Evolutionary conservation across 2,797 vertebrate species (phyloP), one percentile per base, ranked within the genome.

Genomic region (Sebastes reedi): DNA sequence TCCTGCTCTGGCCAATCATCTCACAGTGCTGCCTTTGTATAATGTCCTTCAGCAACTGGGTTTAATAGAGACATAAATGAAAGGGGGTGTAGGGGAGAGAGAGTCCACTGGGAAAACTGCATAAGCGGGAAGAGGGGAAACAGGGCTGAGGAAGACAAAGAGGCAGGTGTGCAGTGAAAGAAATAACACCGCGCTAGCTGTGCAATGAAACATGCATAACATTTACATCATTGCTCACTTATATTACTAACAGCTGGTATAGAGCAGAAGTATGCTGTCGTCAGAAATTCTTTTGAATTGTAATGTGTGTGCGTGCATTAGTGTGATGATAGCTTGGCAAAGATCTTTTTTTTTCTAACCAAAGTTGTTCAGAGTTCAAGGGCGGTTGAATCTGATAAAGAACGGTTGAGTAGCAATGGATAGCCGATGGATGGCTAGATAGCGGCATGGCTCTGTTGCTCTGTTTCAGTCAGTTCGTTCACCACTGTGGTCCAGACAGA

Each of bases 1-100:
- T 81, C 65, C 79, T 81, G 77, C 72, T 84, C 87, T 61, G 80
- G 68, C 87, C 82, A 84, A 90, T 91, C 87, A 84, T 78, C 79
- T 87, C 85, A 93, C 93, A 94, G 93, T 88, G 81, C 87, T 85
- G 90, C 80, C 93, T 93, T 94, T 95, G 94, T 95, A 81, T 50
- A 67, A 74, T 67, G 67, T 79, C 73, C 80, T 78, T 86, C 81
- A 75, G 74, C 82, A 88, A 89, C 81, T 87, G 86, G 72, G 46
- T 91, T 92, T 90, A 86, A 92, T 88, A 86, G 85, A 87, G 84
- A 82, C 83, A 76, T 75, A 78, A 87, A 87, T 58, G 62, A 77
- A 88, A 81, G 34, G 52, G 67, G 36, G 61, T 54, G 62, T 14
- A 52, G 50, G 8, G 50, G 50, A 52, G 50, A 52, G 61, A 72